Conservation (phyloP, 2,888 invertebrate genomes). For the Tanypteryx hageni region DNA sequence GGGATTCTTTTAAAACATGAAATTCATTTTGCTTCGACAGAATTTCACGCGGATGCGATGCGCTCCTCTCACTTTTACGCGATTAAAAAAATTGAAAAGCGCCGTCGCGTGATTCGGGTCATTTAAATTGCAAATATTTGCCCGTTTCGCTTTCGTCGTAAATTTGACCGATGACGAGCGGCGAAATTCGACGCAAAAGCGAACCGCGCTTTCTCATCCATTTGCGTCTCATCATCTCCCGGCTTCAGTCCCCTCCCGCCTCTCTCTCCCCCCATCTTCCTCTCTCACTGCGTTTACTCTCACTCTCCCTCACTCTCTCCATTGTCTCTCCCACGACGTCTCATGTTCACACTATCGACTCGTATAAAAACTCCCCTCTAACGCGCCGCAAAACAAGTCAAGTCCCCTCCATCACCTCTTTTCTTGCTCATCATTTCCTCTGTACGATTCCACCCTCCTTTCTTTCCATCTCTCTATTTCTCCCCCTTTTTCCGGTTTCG, state of each 20-base stretch:
- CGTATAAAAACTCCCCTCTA: background rate
- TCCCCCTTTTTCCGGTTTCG: slow-evolving; percentile 5
- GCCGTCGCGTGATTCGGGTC: background rate
- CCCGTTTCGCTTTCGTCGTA: background rate
- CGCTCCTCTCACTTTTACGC: too few species aligned
- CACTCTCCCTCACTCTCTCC: background rate
- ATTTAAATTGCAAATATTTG: slow-evolving; percentile 19
- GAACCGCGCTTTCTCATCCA: background rate
- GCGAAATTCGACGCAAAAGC: background rate
- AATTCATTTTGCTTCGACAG: too few species aligned
- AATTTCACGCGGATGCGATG: too few species aligned
- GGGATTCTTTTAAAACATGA: too few species aligned
- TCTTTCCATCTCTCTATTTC: background rate
- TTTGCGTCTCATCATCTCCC: slow-evolving; percentile 15
- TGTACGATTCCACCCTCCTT: too few species aligned
- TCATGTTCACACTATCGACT: slow-evolving; percentile 36
- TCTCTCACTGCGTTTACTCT: background rate
- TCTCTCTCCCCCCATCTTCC: background rate
- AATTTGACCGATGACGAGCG: background rate
- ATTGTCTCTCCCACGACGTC: background rate
- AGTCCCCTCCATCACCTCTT: slow-evolving; percentile 24
- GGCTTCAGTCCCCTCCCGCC: background rate
- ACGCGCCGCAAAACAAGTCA: too few species aligned
- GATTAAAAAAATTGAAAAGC: too few species aligned
- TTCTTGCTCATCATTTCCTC: background rate